Conservation (phyloP, 2,113 vertebrate genomes). For the Atrichornis clamosus region DNA sequence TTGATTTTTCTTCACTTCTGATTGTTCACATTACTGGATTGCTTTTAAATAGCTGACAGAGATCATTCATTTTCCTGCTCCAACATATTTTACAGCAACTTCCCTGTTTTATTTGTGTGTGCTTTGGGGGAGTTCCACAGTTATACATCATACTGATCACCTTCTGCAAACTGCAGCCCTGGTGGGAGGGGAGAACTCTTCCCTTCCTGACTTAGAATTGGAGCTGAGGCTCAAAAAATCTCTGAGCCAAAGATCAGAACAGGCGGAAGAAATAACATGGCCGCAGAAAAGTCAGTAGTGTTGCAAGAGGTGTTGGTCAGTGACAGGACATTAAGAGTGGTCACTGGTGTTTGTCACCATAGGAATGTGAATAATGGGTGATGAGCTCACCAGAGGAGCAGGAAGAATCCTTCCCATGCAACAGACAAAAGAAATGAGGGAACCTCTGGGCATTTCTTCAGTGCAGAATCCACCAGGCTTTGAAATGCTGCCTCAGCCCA, state of each 20-base stretch:
- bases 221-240: neutral
- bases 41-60: slow-evolving; percentile 69
- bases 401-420: neutral
- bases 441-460: neutral
- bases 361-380: neutral
- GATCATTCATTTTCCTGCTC: slow-evolving; percentile 59
- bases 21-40: slow-evolving; percentile 69
- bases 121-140: neutral
- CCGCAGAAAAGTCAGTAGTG: neutral
- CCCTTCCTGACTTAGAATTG: neutral
- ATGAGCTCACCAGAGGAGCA: neutral
- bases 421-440: neutral
- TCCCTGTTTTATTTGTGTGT: neutral
- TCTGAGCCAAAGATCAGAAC: neutral
- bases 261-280: neutral
- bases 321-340: neutral
- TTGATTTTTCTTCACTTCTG: slow-evolving; percentile 72
- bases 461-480: neutral
- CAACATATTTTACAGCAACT: neutral
- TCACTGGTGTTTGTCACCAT: rapidly evolving
- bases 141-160: neutral
- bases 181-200: neutral
- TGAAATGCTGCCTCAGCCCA: neutral
- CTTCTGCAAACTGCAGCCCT: neutral
- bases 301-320: neutral